Conservation (phyloP, 2,113 vertebrate species). For the Xyliphius kryptos region DNA sequence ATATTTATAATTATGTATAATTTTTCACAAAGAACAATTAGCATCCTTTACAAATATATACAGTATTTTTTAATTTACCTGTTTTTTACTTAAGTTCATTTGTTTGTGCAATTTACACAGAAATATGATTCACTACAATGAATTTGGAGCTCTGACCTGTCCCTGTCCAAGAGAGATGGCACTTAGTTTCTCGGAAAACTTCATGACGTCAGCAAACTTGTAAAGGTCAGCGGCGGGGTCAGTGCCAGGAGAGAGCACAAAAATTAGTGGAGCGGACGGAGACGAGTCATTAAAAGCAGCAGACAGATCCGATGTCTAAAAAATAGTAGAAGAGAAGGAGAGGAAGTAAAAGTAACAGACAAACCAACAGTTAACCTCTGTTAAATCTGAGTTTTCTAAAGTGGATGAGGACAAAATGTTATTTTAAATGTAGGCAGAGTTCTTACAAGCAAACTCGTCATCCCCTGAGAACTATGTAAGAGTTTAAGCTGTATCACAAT, state of each 20-base stretch:
- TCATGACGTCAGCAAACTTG: constrained; percentile 87
- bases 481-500: too few relatives aligned
- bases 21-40: too few relatives aligned
- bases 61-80: too few relatives aligned
- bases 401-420: too few relatives aligned
- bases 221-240: constrained; percentile 83
- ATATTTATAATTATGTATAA: too few relatives aligned
- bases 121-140: neutral
- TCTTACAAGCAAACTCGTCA: too few relatives aligned
- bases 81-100: too few relatives aligned
- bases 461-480: too few relatives aligned
- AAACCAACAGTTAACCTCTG: neutral
- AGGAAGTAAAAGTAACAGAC: neutral
- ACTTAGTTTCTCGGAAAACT: constrained; percentile 79
- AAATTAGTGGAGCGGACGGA: constrained; percentile 72
- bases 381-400: too few relatives aligned
- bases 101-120: too few relatives aligned
- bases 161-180: constrained; percentile 88
- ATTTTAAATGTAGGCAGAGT: too few relatives aligned
- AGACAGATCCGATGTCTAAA: constrained; percentile 75
- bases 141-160: constrained; percentile 68
- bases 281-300: constrained; percentile 75
- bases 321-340: constrained; percentile 3
- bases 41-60: too few relatives aligned
- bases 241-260: constrained; percentile 81